Evolutionary conservation across 2,113 vertebrate species (phyloP).

Genomic region (Vombatus ursinus): DNA sequence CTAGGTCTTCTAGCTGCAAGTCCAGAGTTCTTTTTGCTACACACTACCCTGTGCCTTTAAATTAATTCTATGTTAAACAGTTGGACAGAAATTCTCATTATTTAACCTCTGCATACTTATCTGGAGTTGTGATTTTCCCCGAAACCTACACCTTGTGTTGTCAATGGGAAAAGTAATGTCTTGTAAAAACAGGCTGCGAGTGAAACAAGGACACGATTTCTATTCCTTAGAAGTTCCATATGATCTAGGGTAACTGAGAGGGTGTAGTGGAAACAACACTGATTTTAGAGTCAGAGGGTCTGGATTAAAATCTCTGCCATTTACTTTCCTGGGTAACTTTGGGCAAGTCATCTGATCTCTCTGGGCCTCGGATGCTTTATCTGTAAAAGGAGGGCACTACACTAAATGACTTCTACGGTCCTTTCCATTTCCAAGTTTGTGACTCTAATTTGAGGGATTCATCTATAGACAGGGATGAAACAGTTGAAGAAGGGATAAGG

Average conservation of each 20-base stretch:
- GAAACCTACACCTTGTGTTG: not conserved
- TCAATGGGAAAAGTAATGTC: not conserved
- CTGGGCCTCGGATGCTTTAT: not conserved
- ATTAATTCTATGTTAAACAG: not conserved
- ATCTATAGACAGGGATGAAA: not conserved
- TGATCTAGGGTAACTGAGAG: no score
- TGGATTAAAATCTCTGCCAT: not conserved
- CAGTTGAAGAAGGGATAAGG: not conserved
- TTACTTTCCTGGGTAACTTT: not conserved
- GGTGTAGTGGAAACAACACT: no score
- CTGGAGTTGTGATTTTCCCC: not conserved
- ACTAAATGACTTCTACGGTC: not conserved
- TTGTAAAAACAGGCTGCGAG: not conserved
- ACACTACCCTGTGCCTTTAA: not conserved
- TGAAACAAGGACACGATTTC: not conserved
- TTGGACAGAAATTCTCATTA: slow-evolving; percentile 7
- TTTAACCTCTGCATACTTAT: not conserved
- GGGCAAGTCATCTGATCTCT: not conserved
- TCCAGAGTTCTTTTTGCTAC: not conserved
- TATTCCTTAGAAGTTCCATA: not conserved
- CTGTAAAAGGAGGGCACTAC: no score
- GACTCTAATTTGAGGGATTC: not conserved
- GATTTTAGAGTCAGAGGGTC: not conserved
- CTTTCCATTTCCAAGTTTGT: not conserved
- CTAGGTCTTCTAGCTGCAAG: not conserved